Base-by-base conservation (phyloP, 2,113 vertebrate genomes). In the Tetrax tetrax region DNA sequence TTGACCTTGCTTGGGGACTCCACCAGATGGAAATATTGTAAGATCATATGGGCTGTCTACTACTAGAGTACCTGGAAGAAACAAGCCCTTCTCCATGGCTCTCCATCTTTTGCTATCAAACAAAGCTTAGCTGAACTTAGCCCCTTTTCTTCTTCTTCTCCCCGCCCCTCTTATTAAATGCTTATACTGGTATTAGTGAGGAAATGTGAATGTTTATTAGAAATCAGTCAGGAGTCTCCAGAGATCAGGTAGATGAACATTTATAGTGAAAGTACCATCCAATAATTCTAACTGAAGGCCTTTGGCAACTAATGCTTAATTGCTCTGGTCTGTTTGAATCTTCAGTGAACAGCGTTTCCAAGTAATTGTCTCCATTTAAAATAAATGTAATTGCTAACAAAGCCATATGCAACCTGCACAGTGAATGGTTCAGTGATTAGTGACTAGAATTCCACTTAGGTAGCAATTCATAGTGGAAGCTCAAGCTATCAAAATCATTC, bases 301-400 rank as follows among this genome's bases (percentile, higher is more conserved):
- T 96, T 81, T 83, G 85, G 72, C 92, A 94, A 83, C 51, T 75
- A 56, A n/a, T 13, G 51, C 76, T 95, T 94, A 96, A 95, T 95
- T 95, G 91, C 91, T 95, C 78, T 79, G 90, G 71, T 95, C 77
- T 92, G 54, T 91, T 89, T 92, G 80, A 96, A 78, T 95, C 84
- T 97, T 93, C 89, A 68, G 64, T 86, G 64, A 92, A 84, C 29
- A 61, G 48, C 48, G 37, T 56, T 97, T 97, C 90, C 41, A 63
- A 75, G 80, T 90, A 76, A 93, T 92, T 97, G 41, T 93, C 68
- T 79, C 70, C 29, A 76, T 87, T 95, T 87, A 87, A 94, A 96
- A 95, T 61, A 93, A 95, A 72, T 54, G 74, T 92, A 95, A 96
- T 97, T 95, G 94, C 89, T 97, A 93, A 89, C 63, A 89, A 93